These are phyloP conservation scores for Ephialtes manifestator DNA, from an alignment of 2,888 invertebrate species.

Conservation along the genomic window DNA sequence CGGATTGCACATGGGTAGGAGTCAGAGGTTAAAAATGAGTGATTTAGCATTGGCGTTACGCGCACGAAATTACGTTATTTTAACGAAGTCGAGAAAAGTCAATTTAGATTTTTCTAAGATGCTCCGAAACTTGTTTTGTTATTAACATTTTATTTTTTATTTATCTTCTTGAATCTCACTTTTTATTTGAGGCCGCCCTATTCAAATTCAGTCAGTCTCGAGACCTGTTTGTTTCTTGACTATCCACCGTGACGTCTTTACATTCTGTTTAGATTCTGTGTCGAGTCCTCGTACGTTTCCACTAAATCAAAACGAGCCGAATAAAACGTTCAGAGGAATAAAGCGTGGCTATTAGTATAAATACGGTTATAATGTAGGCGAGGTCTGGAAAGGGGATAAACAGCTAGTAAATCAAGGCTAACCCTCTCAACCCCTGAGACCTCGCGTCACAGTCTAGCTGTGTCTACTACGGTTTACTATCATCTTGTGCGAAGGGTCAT, in stretches of 20 bases:
- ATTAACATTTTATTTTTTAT: too few species aligned
- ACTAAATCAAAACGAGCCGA: conserved; percentile 76
- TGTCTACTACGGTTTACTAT: conserved; percentile 48
- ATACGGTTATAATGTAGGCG: conserved; percentile 84
- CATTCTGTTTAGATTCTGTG: background rate
- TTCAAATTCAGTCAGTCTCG: conserved; percentile 26
- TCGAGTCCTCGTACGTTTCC: conserved; percentile 47
- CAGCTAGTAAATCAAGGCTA: conserved; percentile 83
- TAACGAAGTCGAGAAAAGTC: background rate
- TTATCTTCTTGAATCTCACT: background rate
- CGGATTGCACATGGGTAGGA: too few species aligned
- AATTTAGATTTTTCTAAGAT: conserved; percentile 16
- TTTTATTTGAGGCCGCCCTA: background rate
- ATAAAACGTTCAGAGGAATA: conserved; percentile 33
- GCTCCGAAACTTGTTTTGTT: too few species aligned
- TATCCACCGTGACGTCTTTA: conserved; percentile 28
- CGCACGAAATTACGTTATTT: too few species aligned
- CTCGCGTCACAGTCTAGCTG: conserved; percentile 35
- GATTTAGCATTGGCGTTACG: too few species aligned
- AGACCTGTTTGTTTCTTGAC: conserved; percentile 16
- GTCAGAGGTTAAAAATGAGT: too few species aligned
- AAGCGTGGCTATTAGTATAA: conserved; percentile 83
- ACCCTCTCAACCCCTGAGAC: conserved; percentile 69
- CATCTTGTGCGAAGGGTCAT: conserved; percentile 62
- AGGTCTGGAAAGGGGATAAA: conserved; percentile 82